A percentile compares a stretch with the other conserved stretches of the same genome.
Evolutionary conservation across 2,797 vertebrate species (phyloP).

Genomic region (Pipistrellus pygmaeus): DNA sequence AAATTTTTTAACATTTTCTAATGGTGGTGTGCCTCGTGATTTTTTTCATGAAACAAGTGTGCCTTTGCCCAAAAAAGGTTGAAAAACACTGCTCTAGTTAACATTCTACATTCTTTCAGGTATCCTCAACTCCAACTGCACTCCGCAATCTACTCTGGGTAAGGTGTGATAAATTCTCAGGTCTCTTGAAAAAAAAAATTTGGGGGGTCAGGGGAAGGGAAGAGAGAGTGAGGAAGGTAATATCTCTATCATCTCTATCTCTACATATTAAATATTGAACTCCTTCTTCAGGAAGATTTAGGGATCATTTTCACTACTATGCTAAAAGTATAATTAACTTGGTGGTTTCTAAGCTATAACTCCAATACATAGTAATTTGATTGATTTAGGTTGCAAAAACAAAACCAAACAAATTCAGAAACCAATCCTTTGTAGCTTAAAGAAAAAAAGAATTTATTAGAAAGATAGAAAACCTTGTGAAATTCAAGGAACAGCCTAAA

Average conservation of each 20-base stretch:
- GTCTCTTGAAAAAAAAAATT: neutral
- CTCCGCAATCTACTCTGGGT: neutral
- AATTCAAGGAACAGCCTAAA: neutral
- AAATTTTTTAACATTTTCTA: too few relatives aligned
- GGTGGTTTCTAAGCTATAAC: constrained; percentile 35
- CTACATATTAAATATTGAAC: neutral
- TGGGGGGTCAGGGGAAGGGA: neutral
- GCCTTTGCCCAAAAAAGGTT: too few relatives aligned
- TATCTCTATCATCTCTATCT: neutral
- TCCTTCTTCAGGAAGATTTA: constrained; percentile 34
- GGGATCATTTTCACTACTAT: constrained; percentile 38
- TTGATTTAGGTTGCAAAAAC: constrained; percentile 36
- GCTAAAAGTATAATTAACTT: constrained; percentile 65
- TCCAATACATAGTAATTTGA: constrained; percentile 65
- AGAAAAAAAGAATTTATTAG: neutral
- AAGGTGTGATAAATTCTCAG: neutral
- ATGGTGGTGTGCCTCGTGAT: too few relatives aligned
- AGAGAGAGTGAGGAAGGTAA: neutral
- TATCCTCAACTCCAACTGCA: neutral
- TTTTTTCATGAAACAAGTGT: too few relatives aligned
- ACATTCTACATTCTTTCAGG: neutral
- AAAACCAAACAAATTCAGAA: neutral
- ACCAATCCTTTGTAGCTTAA: constrained; percentile 47
- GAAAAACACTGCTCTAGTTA: too few relatives aligned
- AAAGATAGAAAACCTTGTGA: neutral